Base-by-base conservation (phyloP, 2,888 invertebrate genomes). In the Mythimna albipuncta region DNA sequence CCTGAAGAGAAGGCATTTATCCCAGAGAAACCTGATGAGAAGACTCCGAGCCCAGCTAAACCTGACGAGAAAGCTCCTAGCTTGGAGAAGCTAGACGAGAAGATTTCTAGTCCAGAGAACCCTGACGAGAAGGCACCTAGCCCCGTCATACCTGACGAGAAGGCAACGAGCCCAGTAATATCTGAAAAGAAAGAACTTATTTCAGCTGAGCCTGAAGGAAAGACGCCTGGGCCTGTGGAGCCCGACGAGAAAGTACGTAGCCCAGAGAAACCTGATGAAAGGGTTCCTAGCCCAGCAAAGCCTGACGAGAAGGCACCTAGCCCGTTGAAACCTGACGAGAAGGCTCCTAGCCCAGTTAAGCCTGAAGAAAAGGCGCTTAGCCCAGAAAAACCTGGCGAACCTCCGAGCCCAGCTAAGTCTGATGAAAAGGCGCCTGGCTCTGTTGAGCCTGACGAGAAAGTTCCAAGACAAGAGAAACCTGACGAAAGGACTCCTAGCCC, bases 291-390 rank as follows among this genome's bases (percentile, higher is more conserved):
- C 38, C 9, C 38, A 38, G 38, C 1, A 4, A 32, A 32, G 32
- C 32, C 32, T 32, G 32, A 32, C 0, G 66, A 70, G 0, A 75
- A 69, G 0, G 75, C 74, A 7, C 59, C 72, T 47, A 84, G 78
- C 35, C 66, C 64, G 0, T 16, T 44, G 35, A 19, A 64, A 19
- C 44, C 35, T 44, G 69, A 61, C 7, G 44, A 54, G 1, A 68
- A 65, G 6, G 57, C n/a, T 0, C 1, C 19, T 26, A 41, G 47
- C 71, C 6, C 9, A 9, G 38, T 7, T 0, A 32, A 32, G 32
- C 32, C 32, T 32, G 32, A 32, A 32, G 66, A 70, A 0, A 75
- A 69, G 0, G 75, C 75, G 7, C 59, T 71, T 47, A 84, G 47
- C 35, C 21, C 19, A 0, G 10, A 26, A 2, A 61, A 58, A 10